phyloP scores from a whole-genome alignment of 2,113 vertebrate species.

The Scomber scombrus region DNA sequence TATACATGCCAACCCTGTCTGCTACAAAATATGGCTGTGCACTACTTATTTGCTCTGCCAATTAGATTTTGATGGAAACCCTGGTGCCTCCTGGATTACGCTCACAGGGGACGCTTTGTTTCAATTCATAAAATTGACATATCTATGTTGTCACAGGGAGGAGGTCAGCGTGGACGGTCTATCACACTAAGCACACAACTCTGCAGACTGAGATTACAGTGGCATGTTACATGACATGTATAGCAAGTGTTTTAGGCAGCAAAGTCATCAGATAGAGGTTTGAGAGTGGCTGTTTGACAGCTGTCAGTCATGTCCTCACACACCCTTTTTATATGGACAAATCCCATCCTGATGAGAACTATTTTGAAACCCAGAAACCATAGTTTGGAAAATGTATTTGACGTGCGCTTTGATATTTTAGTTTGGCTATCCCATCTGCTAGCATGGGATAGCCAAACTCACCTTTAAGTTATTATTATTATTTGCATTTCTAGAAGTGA shows the following conservation, averaged over 20 bases:
- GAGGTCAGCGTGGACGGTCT: neutral
- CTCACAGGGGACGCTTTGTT: neutral
- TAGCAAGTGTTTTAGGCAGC: neutral
- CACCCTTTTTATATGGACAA: no score
- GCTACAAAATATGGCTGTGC: neutral
- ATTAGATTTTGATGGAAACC: neutral
- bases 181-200: neutral
- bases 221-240: neutral
- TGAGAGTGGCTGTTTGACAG: no score
- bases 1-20: no score
- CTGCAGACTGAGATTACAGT: neutral
- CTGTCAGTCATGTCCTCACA: no score
- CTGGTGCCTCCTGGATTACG: no score
- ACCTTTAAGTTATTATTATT: neutral
- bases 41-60: neutral
- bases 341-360: no score
- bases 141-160: neutral
- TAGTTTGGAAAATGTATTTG: no score
- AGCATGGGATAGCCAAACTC: no score
- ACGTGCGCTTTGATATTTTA: no score
- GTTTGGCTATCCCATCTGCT: no score
- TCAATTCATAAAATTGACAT: neutral
- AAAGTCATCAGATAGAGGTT: no score
- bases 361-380: no score
- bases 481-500: neutral